Percentiles rank a stretch among this genome's conserved stretches.
phyloP scores from a whole-genome alignment of 2,888 invertebrate genomes.

The Phrixothrix hirtus region DNA sequence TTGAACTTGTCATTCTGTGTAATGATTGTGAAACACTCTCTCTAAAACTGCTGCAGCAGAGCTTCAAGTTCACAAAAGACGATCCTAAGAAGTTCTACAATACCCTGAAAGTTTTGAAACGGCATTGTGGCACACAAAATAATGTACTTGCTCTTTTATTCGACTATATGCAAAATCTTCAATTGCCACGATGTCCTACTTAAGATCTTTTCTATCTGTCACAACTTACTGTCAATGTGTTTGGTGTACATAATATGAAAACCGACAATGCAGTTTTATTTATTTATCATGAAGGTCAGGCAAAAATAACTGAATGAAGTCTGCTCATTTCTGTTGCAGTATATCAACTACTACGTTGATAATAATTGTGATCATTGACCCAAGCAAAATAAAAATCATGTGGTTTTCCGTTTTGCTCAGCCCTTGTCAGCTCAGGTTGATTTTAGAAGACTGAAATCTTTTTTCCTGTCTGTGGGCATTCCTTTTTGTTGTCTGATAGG shows the following conservation, averaged over 20 bases:
- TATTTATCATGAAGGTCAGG: background rate
- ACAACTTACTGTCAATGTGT: slow-evolving; percentile 6
- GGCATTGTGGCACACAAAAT: too few relatives aligned
- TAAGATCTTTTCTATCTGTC: too few relatives aligned
- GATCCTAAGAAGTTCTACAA: too few relatives aligned
- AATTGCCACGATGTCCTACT: too few relatives aligned
- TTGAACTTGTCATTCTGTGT: too few relatives aligned
- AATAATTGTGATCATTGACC: background rate
- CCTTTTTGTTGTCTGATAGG: background rate
- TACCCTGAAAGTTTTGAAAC: too few relatives aligned
- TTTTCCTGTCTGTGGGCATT: background rate
- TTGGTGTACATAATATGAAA: slow-evolving; percentile 8
- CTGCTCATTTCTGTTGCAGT: background rate
- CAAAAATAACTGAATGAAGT: background rate
- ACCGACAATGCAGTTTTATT: slow-evolving; percentile 3
- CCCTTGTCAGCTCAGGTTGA: background rate
- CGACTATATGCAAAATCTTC: too few relatives aligned
- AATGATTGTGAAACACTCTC: too few relatives aligned
- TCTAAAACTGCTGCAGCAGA: too few relatives aligned
- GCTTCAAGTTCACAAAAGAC: too few relatives aligned
- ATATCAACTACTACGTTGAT: slow-evolving; percentile 1
- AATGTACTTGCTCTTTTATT: too few relatives aligned
- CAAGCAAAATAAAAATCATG: background rate
- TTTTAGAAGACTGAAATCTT: background rate
- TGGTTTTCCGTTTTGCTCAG: background rate